Conservation (phyloP, 2,888 invertebrate species). For the Drosophila neonasuta region DNA sequence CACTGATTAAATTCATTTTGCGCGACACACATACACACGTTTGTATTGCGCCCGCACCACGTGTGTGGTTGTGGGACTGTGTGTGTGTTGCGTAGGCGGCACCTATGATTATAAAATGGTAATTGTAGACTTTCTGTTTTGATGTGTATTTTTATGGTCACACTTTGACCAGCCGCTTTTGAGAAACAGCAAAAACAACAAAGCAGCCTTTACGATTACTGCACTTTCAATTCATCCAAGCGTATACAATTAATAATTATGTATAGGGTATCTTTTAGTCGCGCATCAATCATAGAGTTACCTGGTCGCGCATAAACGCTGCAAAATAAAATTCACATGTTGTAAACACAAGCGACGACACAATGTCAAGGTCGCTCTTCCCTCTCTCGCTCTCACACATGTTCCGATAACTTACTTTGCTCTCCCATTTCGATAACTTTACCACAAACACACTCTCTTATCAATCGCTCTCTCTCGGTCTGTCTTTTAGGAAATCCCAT, state of each 20-base stretch:
- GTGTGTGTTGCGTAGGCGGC: neutral
- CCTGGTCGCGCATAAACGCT: neutral
- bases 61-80: neutral
- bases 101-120: slow-evolving; percentile 2
- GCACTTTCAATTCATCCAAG: too few species aligned
- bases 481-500: slow-evolving; percentile 83
- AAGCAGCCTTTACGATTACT: too few species aligned
- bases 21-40: neutral
- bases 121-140: slow-evolving; percentile 15
- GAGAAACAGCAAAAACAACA: neutral
- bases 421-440: neutral
- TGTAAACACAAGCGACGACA: slow-evolving; percentile 22
- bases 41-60: neutral
- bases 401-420: neutral
- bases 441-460: neutral
- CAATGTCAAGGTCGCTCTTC: slow-evolving; percentile 52
- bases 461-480: slow-evolving; percentile 2
- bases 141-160: slow-evolving; percentile 3
- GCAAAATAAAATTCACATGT: slow-evolving; percentile 19
- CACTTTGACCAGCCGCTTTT: neutral
- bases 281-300: neutral
- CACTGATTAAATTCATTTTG: slow-evolving; percentile 54
- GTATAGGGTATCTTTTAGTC: slow-evolving; percentile 9
- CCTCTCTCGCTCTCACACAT: neutral
- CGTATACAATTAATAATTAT: too few species aligned